Base-by-base conservation (phyloP, 2,888 invertebrate species). In the Drosophila kanekoi region DNA sequence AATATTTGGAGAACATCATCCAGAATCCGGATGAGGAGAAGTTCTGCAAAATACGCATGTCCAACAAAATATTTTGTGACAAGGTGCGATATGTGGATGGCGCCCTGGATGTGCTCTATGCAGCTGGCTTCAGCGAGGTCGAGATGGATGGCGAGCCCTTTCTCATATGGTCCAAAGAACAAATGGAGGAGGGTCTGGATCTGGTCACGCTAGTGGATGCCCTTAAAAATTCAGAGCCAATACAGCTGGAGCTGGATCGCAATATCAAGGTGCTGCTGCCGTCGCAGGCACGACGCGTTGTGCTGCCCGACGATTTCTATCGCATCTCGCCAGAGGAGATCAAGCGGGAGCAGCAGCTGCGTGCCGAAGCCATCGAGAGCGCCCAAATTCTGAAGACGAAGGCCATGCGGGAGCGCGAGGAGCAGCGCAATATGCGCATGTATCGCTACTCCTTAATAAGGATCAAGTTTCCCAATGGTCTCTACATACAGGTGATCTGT, bases 321-420 rank as follows among this genome's bases (percentile, higher is more conserved):
- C 94, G 95, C 2, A 93, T 98, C 16, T 94, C 96, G 0, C 93
- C 96, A 0, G 97, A 97, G 69, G 99, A 99, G 90, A 89, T 99
- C 11, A 97, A 97, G 90, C 94, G 94, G 72, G 98, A 98, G 92
- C 96, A 96, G 76, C 95, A 95, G 84, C 87, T 95, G n/a, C 81
- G 97, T 79, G 90, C 94, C 14, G 97, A 97, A 91, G 95, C 95
- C 2, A 94, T 96, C 38, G 98, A 98, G 90, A 95, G 94, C 86
- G 95, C 96, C 88, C 95, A 97, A 90, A 95, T 97, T 93, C 93
- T 99, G 8, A 94, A 97, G 84, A 99, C 99, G 0, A 98, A 98
- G 91, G 98, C 98, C 3, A 99, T 99, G 98, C 93, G 98, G 20
- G 98, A 98, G 89, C 96, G 96, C 73, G 98, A 98, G 70, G 97